A percentile compares a stretch with the other conserved stretches of the same genome.
These are phyloP conservation scores for Rosalia funebris DNA, from an alignment of 2,888 invertebrate species.

Conservation along the genomic window DNA sequence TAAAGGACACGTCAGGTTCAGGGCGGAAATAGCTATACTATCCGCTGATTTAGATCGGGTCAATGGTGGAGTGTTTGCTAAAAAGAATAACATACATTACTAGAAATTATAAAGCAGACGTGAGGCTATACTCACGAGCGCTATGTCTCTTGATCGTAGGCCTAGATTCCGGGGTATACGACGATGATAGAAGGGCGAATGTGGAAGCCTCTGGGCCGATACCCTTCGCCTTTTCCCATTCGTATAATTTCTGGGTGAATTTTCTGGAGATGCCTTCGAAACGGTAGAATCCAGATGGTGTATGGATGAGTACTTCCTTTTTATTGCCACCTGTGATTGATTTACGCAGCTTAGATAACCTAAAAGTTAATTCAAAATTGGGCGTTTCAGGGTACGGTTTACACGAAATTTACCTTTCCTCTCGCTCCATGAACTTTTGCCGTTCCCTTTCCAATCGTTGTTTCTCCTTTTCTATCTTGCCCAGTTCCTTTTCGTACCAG, in stretches of 20 bases:
- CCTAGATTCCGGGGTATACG: slow-evolving; percentile 60
- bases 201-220: slow-evolving; percentile 88
- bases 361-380: slow-evolving; percentile 39
- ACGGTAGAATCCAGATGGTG: slow-evolving; percentile 83
- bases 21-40: slow-evolving; percentile 69
- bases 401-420: slow-evolving; percentile 66
- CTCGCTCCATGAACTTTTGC: slow-evolving; percentile 73
- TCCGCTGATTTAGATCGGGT: slow-evolving; percentile 82
- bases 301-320: slow-evolving; percentile 83
- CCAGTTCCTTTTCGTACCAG: slow-evolving; percentile 70
- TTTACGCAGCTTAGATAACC: slow-evolving; percentile 69
- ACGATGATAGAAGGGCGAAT: slow-evolving; percentile 78
- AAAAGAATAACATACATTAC: not conserved
- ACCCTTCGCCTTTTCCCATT: slow-evolving; percentile 91
- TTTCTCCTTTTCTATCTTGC: slow-evolving; percentile 71
- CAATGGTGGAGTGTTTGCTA: slow-evolving; percentile 55
- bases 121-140: slow-evolving; percentile 15
- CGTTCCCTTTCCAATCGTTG: slow-evolving; percentile 70
- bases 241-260: slow-evolving; percentile 88
- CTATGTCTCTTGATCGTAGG: slow-evolving; percentile 17
- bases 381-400: not conserved
- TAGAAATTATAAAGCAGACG: not conserved
- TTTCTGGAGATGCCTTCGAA: slow-evolving; percentile 89
- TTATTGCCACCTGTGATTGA: slow-evolving; percentile 68
- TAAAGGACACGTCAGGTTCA: slow-evolving; percentile 61